phyloP scores from a whole-genome alignment of 2,888 invertebrate species.

The Leucophora obtusa region DNA sequence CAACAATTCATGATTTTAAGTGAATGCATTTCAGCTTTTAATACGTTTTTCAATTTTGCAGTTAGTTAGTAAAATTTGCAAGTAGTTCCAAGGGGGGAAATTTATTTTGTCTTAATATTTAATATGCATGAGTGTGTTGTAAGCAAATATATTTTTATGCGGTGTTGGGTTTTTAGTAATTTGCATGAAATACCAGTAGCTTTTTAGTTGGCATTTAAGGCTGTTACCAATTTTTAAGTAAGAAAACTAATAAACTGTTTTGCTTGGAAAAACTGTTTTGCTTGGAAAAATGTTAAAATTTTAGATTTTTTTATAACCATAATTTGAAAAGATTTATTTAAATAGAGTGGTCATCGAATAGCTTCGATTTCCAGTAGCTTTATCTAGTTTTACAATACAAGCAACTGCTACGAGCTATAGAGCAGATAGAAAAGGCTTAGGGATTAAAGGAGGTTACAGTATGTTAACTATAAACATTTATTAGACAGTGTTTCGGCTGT shows the following conservation, averaged over 20 bases:
- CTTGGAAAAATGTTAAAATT: background rate
- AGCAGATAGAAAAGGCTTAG: constrained; percentile 16
- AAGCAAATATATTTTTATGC: background rate
- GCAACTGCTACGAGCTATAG: constrained; percentile 55
- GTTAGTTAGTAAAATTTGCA: background rate
- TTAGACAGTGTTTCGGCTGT: background rate
- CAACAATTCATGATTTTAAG: background rate
- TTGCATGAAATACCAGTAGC: constrained; percentile 73
- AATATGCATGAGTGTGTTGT: background rate
- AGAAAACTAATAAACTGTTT: constrained; percentile 66
- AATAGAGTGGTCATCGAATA: constrained; percentile 45
- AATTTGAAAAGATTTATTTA: constrained; percentile 18
- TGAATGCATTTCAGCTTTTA: background rate
- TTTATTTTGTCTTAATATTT: background rate
- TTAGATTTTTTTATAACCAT: constrained; percentile 16
- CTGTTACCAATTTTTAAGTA: constrained; percentile 74
- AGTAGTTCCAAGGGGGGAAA: background rate
- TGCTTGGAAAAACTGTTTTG: too few relatives aligned
- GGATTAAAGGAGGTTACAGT: background rate
- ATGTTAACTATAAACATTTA: background rate
- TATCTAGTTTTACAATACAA: constrained; percentile 25
- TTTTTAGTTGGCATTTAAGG: constrained; percentile 75
- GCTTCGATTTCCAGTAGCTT: constrained; percentile 46
- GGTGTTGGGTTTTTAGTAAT: background rate
- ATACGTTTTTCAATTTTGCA: background rate